Conservation (phyloP, 2,888 invertebrate genomes). For the Baccha elongata region DNA sequence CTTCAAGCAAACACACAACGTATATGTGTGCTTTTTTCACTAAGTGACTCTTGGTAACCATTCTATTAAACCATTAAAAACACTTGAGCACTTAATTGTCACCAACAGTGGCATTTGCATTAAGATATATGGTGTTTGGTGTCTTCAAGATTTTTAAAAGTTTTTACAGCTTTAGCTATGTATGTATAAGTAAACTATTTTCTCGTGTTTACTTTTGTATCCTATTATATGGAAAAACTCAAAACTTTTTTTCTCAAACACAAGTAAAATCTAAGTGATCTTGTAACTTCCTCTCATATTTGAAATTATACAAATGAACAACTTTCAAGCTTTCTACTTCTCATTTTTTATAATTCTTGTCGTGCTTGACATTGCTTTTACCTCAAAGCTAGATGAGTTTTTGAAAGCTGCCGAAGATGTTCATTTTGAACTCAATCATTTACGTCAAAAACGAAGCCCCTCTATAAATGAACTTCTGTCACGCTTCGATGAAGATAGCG, state of each 20-base stretch:
- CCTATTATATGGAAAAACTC: no score
- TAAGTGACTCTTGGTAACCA: no score
- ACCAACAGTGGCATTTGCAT: no score
- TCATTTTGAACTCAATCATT: slow-evolving; percentile 62
- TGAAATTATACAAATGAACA: slow-evolving; percentile 35
- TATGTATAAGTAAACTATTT: no score
- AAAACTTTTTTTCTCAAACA: not conserved
- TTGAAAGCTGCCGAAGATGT: slow-evolving; percentile 75
- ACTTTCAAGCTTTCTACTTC: slow-evolving; percentile 4
- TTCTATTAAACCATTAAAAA: no score
- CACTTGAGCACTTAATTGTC: no score
- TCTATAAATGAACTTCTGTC: slow-evolving; percentile 77
- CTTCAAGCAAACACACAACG: no score
- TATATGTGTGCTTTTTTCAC: no score
- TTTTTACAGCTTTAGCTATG: no score
- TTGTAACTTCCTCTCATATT: not conserved
- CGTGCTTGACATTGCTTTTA: slow-evolving; percentile 15
- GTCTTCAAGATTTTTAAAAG: no score
- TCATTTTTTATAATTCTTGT: not conserved
- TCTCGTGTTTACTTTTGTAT: no score
- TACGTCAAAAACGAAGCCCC: slow-evolving; percentile 75
- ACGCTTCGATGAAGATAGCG: slow-evolving; percentile 65
- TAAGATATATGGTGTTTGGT: no score
- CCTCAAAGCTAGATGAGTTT: slow-evolving; percentile 75
- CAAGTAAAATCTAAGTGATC: not conserved